phyloP scores from a whole-genome alignment of 2,888 invertebrate species.

The Napeogenes inachia region DNA sequence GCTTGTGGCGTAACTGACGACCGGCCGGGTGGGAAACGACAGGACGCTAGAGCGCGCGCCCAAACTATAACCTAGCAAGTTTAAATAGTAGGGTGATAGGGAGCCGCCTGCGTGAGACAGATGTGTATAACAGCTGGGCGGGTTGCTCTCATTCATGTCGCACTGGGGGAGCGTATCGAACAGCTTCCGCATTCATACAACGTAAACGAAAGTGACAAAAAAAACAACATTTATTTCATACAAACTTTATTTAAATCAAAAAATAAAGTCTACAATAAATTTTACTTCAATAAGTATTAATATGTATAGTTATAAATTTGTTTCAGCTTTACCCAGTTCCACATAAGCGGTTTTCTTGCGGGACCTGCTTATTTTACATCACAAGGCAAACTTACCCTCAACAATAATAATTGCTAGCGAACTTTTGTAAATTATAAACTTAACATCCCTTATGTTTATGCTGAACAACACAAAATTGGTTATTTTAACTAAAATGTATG shows the following conservation, averaged over 20 bases:
- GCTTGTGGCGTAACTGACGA: constrained; percentile 62
- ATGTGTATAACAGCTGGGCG: constrained; percentile 52
- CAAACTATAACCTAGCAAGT: constrained; percentile 70
- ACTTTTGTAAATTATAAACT: constrained; percentile 23
- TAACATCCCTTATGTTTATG: constrained; percentile 28
- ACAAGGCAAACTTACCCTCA: constrained; percentile 52
- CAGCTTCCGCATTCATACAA: constrained; percentile 60
- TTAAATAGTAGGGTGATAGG: constrained; percentile 60
- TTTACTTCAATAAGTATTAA: constrained; percentile 57
- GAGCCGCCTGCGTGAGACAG: constrained; percentile 42
- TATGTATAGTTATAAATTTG: constrained; percentile 67
- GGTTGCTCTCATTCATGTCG: constrained; percentile 62
- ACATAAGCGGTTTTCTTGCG: constrained; percentile 29
- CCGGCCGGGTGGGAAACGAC: constrained; percentile 42
- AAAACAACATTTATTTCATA: constrained; percentile 55
- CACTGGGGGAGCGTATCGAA: constrained; percentile 42
- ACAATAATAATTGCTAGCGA: constrained; percentile 30
- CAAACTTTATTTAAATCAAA: constrained; percentile 78
- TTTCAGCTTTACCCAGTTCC: constrained; percentile 52
- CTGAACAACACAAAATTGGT: constrained; percentile 33
- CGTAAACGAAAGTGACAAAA: constrained; percentile 23
- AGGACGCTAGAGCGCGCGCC: constrained; percentile 60
- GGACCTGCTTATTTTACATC: constrained; percentile 32
- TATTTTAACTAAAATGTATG: constrained; percentile 32
- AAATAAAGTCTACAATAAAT: constrained; percentile 76